phyloP scores from a whole-genome alignment of 37 sponge, comb jelly and placozoan genomes.

The Tethya wilhelma region DNA sequence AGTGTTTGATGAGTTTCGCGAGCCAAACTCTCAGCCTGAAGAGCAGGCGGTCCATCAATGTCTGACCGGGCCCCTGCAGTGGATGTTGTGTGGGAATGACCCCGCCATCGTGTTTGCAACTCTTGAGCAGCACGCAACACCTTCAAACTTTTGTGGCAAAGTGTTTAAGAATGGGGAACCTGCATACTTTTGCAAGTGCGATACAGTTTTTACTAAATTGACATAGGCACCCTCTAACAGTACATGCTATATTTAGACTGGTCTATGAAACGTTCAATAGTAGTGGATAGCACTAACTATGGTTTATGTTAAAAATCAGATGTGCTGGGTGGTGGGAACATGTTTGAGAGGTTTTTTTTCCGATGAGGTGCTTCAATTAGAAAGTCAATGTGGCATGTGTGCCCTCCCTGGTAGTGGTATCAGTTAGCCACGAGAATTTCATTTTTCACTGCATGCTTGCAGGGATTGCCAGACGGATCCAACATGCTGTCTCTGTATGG shows the following conservation, averaged over 20 bases:
- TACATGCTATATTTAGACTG: too few species aligned
- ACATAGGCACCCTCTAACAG: background rate
- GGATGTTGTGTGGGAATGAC: conserved; percentile 56
- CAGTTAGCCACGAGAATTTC: too few species aligned
- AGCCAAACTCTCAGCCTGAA: conserved; percentile 11
- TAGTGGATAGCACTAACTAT: too few species aligned
- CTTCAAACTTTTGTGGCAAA: conserved; percentile 72
- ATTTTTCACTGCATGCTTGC: too few species aligned
- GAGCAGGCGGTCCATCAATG: conserved; percentile 10
- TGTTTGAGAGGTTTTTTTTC: too few species aligned
- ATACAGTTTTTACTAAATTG: background rate
- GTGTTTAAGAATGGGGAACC: conserved; percentile 80
- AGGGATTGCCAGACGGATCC: conserved; percentile 92
- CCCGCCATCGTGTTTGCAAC: conserved; percentile 23
- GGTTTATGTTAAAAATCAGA: too few species aligned
- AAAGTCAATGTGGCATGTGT: too few species aligned
- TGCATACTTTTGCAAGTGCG: conserved; percentile 72
- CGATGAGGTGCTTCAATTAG: too few species aligned
- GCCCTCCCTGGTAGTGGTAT: too few species aligned
- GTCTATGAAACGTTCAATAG: too few species aligned
- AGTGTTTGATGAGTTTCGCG: conserved; percentile 8
- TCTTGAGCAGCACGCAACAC: conserved; percentile 23
- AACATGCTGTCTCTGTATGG: conserved; percentile 88
- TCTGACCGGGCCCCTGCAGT: conserved; percentile 40
- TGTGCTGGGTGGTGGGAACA: too few species aligned